Evolutionary conservation across 1,140 invertebrate species (phyloP).

Genomic region (Saccostrea echinata): DNA sequence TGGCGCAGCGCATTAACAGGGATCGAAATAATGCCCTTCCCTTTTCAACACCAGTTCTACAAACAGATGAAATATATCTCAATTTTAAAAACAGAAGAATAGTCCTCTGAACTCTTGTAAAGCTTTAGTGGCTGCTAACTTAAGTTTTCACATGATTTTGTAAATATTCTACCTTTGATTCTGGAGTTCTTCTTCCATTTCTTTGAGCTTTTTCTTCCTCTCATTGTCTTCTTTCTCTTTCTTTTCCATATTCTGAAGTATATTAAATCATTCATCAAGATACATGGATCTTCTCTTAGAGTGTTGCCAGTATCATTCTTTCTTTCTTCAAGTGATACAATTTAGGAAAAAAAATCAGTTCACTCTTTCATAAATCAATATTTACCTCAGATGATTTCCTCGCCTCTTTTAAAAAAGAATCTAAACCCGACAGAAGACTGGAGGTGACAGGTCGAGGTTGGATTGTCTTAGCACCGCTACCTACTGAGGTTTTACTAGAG

Average conservation of each 20-base stretch:
- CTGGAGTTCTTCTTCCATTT: not conserved
- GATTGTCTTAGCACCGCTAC: not conserved
- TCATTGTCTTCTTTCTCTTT: not conserved
- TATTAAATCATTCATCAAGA: not conserved
- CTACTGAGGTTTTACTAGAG: not conserved
- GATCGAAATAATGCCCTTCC: not conserved
- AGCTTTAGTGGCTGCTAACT: no score
- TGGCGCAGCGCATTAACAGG: constrained; percentile 62
- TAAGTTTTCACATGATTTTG: not conserved
- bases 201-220: not conserved
- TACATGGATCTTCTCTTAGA: not conserved
- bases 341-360: not conserved
- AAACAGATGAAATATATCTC: not conserved
- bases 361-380: not conserved
- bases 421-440: constrained; percentile 58
- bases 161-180: constrained; percentile 6
- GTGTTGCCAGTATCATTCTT: no score
- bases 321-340: no score
- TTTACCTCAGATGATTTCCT: constrained; percentile 68
- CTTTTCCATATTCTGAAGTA: constrained; percentile 8
- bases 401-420: constrained; percentile 73
- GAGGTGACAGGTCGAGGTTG: not conserved
- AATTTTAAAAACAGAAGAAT: no score
- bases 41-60: constrained; percentile 22
- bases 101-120: no score